Base-by-base conservation (phyloP, 1,140 invertebrate genomes). In the Heliconius hewitsoni region DNA sequence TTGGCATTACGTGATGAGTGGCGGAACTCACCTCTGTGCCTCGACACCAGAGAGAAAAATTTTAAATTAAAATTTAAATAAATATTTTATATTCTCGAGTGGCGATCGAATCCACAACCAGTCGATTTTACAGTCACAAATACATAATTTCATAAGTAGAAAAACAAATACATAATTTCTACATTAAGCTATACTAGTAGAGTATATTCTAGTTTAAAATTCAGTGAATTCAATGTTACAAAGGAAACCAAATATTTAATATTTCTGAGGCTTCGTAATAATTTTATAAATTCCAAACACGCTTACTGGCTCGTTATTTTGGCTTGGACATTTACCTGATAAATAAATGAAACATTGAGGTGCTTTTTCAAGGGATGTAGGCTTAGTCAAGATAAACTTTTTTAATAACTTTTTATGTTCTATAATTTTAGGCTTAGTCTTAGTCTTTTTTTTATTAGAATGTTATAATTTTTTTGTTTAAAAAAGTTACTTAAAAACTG, bases 221-320 rank as follows among this genome's bases (percentile, higher is more conserved):
- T 66, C 11, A 16, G 11, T 66, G n/a, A 66, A 60, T 66, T 66
- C 23, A 66, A 27, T 30, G 60, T 66, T 66, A 66, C 13, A 66
- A 66, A 16, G 27, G 60, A 30, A 66, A 66, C 60, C 23, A 66
- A 66, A 66, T 66, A 66, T 66, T 66, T 66, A 66, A 73, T 73
- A 73, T 73, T 73, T 50, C 37, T 46, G 23, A 34, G 30, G 30
- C 18, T 27, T 34, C 73, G 50, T 74, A 30, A 74, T 52, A 16
- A 74, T 74, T 66, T 74, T 74, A 74, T 55, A 74, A 74, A 74
- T 74, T 74, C 73, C 34, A 74, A 74, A 52, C 73, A 74, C 73
- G 46, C 42, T 30, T 52, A 52, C 50, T 50, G 23, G 42, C 50
- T 52, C 73, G 73, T 74, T 74, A 74, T 18, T 74, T 74, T 55